Base-by-base conservation (phyloP, 2,797 vertebrate genomes). In the Neosilurus mollespiculum region DNA sequence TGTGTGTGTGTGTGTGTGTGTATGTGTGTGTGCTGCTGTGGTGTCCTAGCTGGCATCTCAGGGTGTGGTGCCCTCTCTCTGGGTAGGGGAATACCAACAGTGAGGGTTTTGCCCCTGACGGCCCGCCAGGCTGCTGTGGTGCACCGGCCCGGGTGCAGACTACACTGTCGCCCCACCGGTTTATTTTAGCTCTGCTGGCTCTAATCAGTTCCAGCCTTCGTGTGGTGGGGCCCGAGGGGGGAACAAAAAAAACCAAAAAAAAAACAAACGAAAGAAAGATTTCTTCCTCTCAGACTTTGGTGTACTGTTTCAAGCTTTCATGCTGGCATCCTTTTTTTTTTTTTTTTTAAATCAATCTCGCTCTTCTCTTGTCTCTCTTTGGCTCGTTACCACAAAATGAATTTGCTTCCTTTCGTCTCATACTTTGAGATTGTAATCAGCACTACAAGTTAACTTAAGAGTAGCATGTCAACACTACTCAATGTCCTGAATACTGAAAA, bases 171-270 rank as follows among this genome's bases (percentile, higher is more conserved):
- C 85, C 80, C 83, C 80, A 30, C 75, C 80, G n/a, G 75, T 88
- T 88, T 88, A 87, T 89, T 88, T 89, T 88, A 87, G 86, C 66
- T 86, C 80, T 64, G 62, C 56, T 81, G 83, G 81, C 86, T 84
- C 81, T 90, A 90, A 90, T 90, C 85, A 89, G 88, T 87, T 88
- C 88, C 89, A 90, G 85, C 67, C 81, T 69, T 72, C 53, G n/a
- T 82, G 84, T 59, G 76, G 85, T 83, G 73, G 54, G 82, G 84
- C 84, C 79, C 11, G 22, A 72, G 78, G 80, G 64, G 66, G 24
- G 43, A 22, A 22, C 18, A 7, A 61, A 22, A 61, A 14, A 61
- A 1, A 59, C 12, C 14, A n/a, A 22, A 49, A 75, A 80, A 69
- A 75, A 72, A 34, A 71, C 4, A 15, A 81, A 56, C 5, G 73